Base-by-base conservation (phyloP, 2,797 vertebrate species). In the Neostethus bicornis region DNA sequence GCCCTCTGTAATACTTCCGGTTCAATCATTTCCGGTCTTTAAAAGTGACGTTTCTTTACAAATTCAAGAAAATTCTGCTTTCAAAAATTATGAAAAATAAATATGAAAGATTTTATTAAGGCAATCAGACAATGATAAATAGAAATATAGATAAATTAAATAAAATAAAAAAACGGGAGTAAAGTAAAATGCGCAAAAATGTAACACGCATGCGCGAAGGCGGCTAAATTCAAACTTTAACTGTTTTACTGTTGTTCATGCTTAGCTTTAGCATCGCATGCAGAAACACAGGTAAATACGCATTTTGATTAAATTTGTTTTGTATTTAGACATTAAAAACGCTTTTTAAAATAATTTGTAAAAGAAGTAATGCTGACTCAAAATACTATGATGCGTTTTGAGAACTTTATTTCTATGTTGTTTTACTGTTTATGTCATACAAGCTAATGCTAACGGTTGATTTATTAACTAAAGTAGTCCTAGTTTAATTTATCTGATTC, bases 211-310 rank as follows among this genome's bases (percentile, higher is more conserved):
- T 73, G 89, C 80, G 77, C 9, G 45, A 2, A 24, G 83, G 90
- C 89, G 89, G 88, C 72, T 75, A 86, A 91, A 91, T 91, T 91
- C 88, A 90, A 91, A 68, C 80, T 79, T 85, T 80, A 73, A 53
- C 72, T 0, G 57, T 20, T 13, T 14, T 12, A 54, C 6, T 59
- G 73, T 61, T 38, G 66, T 69, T 79, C 77, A 55, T 61, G 45
- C n/a, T 14, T 1, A 1, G 4, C 17, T 12, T 9, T 10, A 23
- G 24, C 1, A 14, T 34, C 2, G 7, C 31, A 7, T n/a, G 7
- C 26, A 32, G 32, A 35, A 2, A 4, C 1, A 3, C 1, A 19
- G 5, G 4, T 2, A 51, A 23, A 67, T n/a, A n/a, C n/a, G n/a
- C n/a, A n/a, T n/a, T n/a, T n/a, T n/a, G n/a, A n/a, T n/a, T n/a